Evolutionary conservation across 2,888 invertebrate genomes (phyloP), one percentile per base, ranked within the genome.

Genomic region (Pseudoips prasinana): DNA sequence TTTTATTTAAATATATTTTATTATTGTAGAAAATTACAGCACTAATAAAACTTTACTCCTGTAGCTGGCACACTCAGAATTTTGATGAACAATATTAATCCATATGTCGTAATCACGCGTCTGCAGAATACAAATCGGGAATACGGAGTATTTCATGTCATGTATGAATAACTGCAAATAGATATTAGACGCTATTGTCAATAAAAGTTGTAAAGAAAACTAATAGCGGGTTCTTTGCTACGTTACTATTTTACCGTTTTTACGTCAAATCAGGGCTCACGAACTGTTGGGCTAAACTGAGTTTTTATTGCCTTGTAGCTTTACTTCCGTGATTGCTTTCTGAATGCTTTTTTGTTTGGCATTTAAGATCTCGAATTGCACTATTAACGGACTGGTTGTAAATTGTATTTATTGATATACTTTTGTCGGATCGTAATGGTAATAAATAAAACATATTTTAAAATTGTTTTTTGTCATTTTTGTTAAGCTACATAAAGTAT

Each of bases 131-230:
- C 53, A 57, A 66, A 56, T 54, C 48, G 42, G 39, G 39, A 49
- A 38, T 51, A 35, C 10, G 52, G 42, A 37, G 33, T 23, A 44
- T 53, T 62, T 61, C 58, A 61, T 55, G 61, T 63, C 62, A 58
- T 54, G 56, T 58, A 57, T 57, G 55, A 56, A 33, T 45, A 53
- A 56, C 54, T 53, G 58, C 58, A 57, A 58, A 55, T 55, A 55
- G 46, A 57, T 57, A 55, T 57, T 46, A 51, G 43, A 57, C 61
- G 58, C 46, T 57, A 77, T 78, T 80, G 77, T 77, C 77, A 81
- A 80, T 75, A 79, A 64, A 63, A 71, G 69, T 73, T 75, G 72
- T 70, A 77, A 75, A 78, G 80, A 74, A 83, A 84, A 82, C 80
- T 79, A 83, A 85, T 79, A 85, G 77, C 71, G 69, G 70, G 64